Evolutionary conservation across 2,888 invertebrate genomes (phyloP), one percentile per base, ranked within the genome.

Genomic region (Ornithoptera alexandrae): DNA sequence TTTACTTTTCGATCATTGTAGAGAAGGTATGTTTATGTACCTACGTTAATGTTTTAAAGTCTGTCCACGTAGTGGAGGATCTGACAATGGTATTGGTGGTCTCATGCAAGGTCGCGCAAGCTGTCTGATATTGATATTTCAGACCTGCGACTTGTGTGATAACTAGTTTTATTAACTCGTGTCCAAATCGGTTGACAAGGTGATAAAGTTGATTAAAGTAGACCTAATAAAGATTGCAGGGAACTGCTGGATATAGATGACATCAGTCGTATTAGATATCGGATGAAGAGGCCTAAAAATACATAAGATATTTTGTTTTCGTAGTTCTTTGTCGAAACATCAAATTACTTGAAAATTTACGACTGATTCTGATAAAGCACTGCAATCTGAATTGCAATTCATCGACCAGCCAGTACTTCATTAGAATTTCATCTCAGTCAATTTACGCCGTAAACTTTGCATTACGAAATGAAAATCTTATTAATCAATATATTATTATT

Each of bases 401-500:
- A 64, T 60, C n/a, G 3, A n/a, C n/a, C 50, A 59, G 53, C 15
- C 12, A 12, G n/a, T 53, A 24, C 18, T 68, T 68, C 59, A 68
- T 68, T 64, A 68, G 39, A 53, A 68, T 64, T 69, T 39, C 69
- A 60, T 65, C 53, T 57, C 60, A 56, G 56, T 65, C 56, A 56
- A 65, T 64, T 63, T 60, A 24, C 18, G 36, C 50, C 53, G 22
- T 53, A 57, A 66, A 66, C 46, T 50, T 66, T 46, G 50, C 22
- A 46, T 65, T 42, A 18, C 56, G n/a, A 65, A 53, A 69, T 69
- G 65, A 66, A 65, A 65, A n/a, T 65, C 24, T 24, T 65, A 42
- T 57, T 62, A 39, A 62, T 69, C 1, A 62, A 57, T 57, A 12
- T 62, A 22, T 36, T 69, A 30, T 57, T 59, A 36, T 42, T 68